Evolutionary conservation across 2,113 vertebrate genomes (phyloP).

Genomic region (Myiozetetes cayanensis): DNA sequence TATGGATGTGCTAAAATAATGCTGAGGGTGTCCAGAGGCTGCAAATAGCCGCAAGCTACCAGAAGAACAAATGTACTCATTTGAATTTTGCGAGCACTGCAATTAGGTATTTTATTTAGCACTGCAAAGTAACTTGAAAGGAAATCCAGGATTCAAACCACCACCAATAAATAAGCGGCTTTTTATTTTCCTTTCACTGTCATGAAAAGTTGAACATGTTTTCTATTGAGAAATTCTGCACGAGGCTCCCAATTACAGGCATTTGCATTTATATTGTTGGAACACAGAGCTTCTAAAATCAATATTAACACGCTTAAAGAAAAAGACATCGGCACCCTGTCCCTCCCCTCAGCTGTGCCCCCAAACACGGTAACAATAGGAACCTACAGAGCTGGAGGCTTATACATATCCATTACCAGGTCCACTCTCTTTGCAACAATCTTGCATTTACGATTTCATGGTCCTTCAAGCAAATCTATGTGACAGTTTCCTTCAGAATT

Average conservation of each 20-base stretch:
- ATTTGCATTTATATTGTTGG: slow-evolving; percentile 71
- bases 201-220: slow-evolving; percentile 54
- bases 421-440: not conserved
- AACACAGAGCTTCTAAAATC: slow-evolving; percentile 61
- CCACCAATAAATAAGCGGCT: slow-evolving; percentile 33
- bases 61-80: slow-evolving; percentile 32
- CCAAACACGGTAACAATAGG: slow-evolving; percentile 28
- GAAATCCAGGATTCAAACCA: slow-evolving; percentile 50
- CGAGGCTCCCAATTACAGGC: slow-evolving; percentile 44
- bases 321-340: slow-evolving; percentile 27
- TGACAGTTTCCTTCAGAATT: not conserved
- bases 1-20: slow-evolving; percentile 28
- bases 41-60: not conserved
- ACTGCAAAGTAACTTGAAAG: slow-evolving; percentile 51
- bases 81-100: slow-evolving; percentile 33
- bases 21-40: slow-evolving; percentile 21
- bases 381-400: slow-evolving; percentile 18
- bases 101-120: slow-evolving; percentile 63
- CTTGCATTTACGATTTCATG: not conserved
- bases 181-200: slow-evolving; percentile 60
- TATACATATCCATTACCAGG: slow-evolving; percentile 10
- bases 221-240: slow-evolving; percentile 60
- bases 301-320: slow-evolving; percentile 64
- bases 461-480: not conserved
- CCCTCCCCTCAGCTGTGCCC: slow-evolving; percentile 35